phyloP scores from a whole-genome alignment of 2,113 vertebrate species.

The Podilymbus podiceps region DNA sequence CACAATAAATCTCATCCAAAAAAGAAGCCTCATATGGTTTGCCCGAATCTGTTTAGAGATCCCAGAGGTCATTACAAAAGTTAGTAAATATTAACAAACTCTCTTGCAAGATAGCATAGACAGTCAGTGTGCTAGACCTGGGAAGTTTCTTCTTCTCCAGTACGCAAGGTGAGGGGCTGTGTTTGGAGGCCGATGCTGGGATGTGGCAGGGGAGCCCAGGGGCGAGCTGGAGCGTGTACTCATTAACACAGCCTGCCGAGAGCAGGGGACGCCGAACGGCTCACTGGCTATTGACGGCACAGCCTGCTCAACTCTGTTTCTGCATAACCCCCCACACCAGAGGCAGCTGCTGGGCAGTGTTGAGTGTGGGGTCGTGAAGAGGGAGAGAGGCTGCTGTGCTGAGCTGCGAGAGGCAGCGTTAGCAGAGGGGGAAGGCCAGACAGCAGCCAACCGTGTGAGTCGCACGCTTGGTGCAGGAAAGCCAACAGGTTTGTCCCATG shows the following conservation, averaged over 20 bases:
- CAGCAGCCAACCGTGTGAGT: background rate
- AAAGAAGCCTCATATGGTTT: background rate
- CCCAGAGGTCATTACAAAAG: background rate
- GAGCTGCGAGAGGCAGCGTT: background rate
- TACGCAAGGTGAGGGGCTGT: background rate
- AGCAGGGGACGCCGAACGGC: background rate
- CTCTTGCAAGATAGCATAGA: background rate
- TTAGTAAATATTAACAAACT: background rate
- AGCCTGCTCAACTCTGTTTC: fast-evolving
- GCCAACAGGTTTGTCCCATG: background rate
- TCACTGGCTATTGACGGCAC: background rate
- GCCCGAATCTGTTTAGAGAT: background rate
- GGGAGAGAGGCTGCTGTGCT: background rate
- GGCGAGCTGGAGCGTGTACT: background rate
- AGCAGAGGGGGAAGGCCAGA: background rate
- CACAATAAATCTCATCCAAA: background rate
- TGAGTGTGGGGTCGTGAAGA: fast-evolving
- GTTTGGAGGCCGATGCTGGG: background rate
- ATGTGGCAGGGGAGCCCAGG: background rate
- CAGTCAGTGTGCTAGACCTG: background rate
- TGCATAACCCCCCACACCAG: background rate
- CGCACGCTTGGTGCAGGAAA: fast-evolving
- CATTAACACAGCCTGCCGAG: background rate
- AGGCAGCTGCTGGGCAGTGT: background rate
- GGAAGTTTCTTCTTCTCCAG: background rate